Evolutionary conservation across 1,140 invertebrate genomes (phyloP).

Genomic region (Coptotermes formosanus): DNA sequence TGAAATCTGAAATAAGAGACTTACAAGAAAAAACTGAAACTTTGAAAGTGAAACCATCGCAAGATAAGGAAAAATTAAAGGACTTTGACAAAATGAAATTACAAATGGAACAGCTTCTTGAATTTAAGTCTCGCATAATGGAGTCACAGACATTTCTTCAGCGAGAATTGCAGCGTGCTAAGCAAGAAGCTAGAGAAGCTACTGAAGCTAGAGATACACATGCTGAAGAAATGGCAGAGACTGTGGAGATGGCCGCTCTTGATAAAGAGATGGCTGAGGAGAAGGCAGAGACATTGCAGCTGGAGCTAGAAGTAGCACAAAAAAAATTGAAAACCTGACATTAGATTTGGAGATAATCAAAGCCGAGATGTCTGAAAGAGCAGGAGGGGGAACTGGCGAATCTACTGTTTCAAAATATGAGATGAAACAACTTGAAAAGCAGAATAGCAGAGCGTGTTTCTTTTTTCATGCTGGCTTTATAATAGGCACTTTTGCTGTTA

Average conservation of each 20-base stretch:
- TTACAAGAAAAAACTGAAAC: conserved; percentile 92
- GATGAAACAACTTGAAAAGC: conserved; percentile 91
- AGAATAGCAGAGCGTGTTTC: conserved; percentile 87
- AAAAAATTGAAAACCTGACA: conserved; percentile 86
- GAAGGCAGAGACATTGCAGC: conserved; percentile 86
- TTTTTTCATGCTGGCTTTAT: too few species aligned
- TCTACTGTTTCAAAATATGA: conserved; percentile 71
- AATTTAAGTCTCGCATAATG: conserved; percentile 93
- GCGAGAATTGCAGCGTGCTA: conserved; percentile 80
- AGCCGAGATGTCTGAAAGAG: conserved; percentile 81
- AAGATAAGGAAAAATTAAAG: conserved; percentile 85
- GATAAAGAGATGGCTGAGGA: conserved; percentile 99
- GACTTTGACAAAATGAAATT: conserved; percentile 87
- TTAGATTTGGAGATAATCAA: conserved; percentile 90
- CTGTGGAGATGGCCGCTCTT: conserved; percentile 94
- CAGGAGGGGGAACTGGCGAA: conserved; percentile 46
- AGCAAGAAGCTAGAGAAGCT: conserved; percentile 83
- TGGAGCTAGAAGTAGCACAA: conserved; percentile 85
- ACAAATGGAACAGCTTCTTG: conserved; percentile 84
- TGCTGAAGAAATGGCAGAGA: conserved; percentile 91
- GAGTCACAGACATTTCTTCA: conserved; percentile 87
- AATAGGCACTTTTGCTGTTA: too few species aligned
- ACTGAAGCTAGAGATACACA: conserved; percentile 78
- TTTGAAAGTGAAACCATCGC: conserved; percentile 76
- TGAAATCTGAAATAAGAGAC: conserved; percentile 81